Evolutionary conservation across 1,140 invertebrate genomes (phyloP).

Genomic region (Aphaenogaster ashmeadi): DNA sequence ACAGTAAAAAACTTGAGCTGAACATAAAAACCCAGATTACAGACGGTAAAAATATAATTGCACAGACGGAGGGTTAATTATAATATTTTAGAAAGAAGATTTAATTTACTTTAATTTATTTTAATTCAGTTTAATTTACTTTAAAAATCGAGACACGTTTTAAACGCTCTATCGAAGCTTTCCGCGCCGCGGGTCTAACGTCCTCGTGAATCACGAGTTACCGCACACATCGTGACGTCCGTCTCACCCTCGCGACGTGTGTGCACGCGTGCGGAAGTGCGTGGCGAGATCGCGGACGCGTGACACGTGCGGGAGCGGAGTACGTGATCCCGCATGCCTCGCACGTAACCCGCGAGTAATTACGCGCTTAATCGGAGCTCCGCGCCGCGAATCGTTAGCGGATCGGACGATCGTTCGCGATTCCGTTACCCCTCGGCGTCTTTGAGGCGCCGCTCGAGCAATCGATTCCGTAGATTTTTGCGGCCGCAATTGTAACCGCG

Average conservation of each 20-base stretch:
- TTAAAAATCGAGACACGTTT: neutral
- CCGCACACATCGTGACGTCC: neutral
- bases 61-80: no score
- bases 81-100: neutral
- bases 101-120: neutral
- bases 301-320: conserved; percentile 42
- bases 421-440: neutral
- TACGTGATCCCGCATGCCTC: conserved; percentile 26
- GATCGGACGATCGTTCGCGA: neutral
- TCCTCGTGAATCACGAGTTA: neutral
- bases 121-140: neutral
- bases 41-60: no score
- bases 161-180: neutral
- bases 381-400: conserved; percentile 30
- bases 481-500: neutral
- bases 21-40: no score
- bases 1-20: no score
- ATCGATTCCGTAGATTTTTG: neutral
- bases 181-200: neutral
- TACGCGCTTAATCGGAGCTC: conserved; percentile 28
- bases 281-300: neutral
- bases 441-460: neutral
- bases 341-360: conserved; percentile 36
- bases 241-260: neutral
- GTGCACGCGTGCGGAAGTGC: conserved; percentile 6